Evolutionary conservation across 2,113 vertebrate species (phyloP).

Genomic region (Empidonax traillii): DNA sequence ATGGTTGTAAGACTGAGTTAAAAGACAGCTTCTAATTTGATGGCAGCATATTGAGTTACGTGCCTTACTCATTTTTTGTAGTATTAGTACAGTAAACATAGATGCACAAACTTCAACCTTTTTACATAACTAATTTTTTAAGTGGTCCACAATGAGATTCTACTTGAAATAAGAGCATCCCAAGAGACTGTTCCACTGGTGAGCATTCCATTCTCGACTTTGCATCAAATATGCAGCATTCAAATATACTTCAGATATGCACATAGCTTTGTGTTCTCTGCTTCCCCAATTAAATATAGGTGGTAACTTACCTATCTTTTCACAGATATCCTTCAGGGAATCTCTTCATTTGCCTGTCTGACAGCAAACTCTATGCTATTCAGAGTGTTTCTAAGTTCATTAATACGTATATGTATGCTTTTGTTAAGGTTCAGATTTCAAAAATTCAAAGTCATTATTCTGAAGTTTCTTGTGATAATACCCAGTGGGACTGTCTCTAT

Average conservation of each 20-base stretch:
- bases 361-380: neutral
- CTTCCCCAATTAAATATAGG: neutral
- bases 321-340: neutral
- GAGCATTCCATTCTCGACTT: neutral
- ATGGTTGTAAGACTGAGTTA: neutral
- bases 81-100: constrained; percentile 1
- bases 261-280: neutral
- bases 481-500: neutral
- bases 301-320: neutral
- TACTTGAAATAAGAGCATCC: constrained; percentile 37
- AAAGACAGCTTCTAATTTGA: neutral
- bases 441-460: neutral
- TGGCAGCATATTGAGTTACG: neutral
- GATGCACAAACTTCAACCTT: neutral
- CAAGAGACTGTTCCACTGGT: neutral
- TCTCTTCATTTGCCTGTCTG: neutral
- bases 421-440: neutral
- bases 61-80: constrained; percentile 27
- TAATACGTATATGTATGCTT: neutral
- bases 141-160: constrained; percentile 9
- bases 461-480: neutral
- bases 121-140: neutral
- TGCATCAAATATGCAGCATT: neutral
- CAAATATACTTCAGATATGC: neutral
- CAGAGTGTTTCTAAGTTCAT: neutral